A percentile compares a stretch with the other conserved stretches of the same genome.
phyloP scores from a whole-genome alignment of 2,113 vertebrate genomes.

The Hyperopisus bebe region DNA sequence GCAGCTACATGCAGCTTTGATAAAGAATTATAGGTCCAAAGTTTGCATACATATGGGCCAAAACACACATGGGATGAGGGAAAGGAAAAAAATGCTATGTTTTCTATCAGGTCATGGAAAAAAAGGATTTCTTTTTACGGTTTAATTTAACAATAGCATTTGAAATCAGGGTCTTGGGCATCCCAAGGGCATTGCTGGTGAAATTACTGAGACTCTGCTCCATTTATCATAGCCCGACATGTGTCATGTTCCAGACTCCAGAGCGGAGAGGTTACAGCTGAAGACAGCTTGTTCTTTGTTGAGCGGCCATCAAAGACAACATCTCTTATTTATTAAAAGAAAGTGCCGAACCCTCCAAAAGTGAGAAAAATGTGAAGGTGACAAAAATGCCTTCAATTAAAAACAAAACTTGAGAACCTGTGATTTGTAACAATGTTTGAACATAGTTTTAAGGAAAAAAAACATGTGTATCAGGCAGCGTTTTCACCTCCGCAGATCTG shows the following conservation, averaged over 20 bases:
- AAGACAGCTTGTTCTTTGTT: constrained; percentile 94
- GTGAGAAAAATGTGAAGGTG: constrained; percentile 28
- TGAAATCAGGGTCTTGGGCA: constrained; percentile 93
- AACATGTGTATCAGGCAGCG: background rate
- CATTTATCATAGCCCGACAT: constrained; percentile 99
- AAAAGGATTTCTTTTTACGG: constrained; percentile 78
- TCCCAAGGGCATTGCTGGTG: constrained; percentile 99
- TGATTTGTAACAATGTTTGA: constrained; percentile 1
- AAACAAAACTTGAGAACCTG: constrained; percentile 1
- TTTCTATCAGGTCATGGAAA: constrained; percentile 53
- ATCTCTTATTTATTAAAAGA: constrained; percentile 62
- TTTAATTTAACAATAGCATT: constrained; percentile 99
- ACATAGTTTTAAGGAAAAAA: constrained; percentile 4
- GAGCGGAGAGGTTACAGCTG: constrained; percentile 96
- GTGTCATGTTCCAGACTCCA: constrained; percentile 99
- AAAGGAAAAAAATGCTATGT: constrained; percentile 25
- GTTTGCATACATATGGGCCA: background rate
- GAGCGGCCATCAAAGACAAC: constrained; percentile 83
- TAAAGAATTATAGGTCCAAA: background rate
- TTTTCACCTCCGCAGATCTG: constrained; percentile 4
- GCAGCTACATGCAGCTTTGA: background rate
- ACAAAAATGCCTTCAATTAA: constrained; percentile 22
- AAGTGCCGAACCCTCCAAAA: constrained; percentile 34
- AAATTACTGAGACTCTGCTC: constrained; percentile 98
- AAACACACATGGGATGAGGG: background rate